Conservation (phyloP, 2,113 vertebrate species). For the Neolamprologus sp. region DNA sequence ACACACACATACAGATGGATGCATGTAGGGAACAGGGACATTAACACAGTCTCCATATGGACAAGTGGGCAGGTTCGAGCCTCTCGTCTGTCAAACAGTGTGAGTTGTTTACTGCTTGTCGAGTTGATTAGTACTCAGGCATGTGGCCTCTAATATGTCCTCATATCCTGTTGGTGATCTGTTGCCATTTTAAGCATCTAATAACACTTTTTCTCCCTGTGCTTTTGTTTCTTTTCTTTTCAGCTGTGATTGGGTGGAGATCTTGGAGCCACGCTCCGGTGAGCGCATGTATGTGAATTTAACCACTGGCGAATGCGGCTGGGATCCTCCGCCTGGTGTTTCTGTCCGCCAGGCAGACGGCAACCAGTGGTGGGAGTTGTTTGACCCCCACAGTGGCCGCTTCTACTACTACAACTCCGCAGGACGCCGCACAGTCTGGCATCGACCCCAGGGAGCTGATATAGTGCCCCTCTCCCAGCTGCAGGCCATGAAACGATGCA, state of each 20-base stretch:
- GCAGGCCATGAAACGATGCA: slow-evolving; percentile 81
- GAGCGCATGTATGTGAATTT: slow-evolving; percentile 88
- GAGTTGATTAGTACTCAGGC: slow-evolving; percentile 13
- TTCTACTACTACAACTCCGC: slow-evolving; percentile 90
- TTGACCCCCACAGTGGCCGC: slow-evolving; percentile 80
- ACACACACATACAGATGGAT: slow-evolving; percentile 23
- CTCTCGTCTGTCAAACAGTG: slow-evolving; percentile 25
- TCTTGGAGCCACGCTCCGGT: slow-evolving; percentile 83
- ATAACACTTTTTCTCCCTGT: background rate
- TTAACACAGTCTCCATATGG: slow-evolving; percentile 28
- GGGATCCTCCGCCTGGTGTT: slow-evolving; percentile 77
- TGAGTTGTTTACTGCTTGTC: slow-evolving; percentile 32
- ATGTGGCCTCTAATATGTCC: background rate
- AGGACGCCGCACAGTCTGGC: slow-evolving; percentile 81
- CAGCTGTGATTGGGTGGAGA: slow-evolving; percentile 90
- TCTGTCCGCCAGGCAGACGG: slow-evolving; percentile 80
- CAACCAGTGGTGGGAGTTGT: slow-evolving; percentile 91
- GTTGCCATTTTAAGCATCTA: background rate
- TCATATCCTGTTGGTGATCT: background rate
- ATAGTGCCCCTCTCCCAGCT: slow-evolving; percentile 85
- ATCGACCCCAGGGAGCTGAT: slow-evolving; percentile 82
- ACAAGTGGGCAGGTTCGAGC: background rate
- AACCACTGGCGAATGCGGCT: slow-evolving; percentile 81
- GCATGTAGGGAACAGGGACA: slow-evolving; percentile 17
- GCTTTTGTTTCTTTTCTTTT: background rate